Evolutionary conservation across 2,888 invertebrate species (phyloP).

Genomic region (Brenthis daphne): DNA sequence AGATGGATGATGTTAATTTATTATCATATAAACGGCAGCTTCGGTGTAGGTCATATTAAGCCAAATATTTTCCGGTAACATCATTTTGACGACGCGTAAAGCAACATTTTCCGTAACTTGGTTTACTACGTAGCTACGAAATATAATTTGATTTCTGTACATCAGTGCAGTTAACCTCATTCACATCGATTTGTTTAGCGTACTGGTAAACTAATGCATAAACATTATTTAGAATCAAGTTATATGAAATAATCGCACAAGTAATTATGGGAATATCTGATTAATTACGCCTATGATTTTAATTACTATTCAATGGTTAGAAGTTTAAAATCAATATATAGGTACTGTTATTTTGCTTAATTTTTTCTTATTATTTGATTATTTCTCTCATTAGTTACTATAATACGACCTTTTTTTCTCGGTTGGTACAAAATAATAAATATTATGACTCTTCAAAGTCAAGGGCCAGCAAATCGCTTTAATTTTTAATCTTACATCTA

Average conservation of each 20-base stretch:
- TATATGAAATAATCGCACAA: not conserved
- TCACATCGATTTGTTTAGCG: slow-evolving; percentile 15
- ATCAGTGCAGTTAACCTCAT: slow-evolving; percentile 14
- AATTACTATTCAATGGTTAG: not conserved
- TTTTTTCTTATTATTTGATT: no score
- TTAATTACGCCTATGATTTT: not conserved
- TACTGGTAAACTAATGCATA: slow-evolving; percentile 18
- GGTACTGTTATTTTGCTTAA: no score
- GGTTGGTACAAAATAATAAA: no score
- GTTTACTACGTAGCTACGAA: slow-evolving; percentile 13
- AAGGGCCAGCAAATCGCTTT: no score
- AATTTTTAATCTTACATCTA: no score
- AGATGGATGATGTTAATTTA: not conserved
- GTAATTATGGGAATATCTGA: not conserved
- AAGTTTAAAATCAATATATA: no score
- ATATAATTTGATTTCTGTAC: slow-evolving; percentile 12
- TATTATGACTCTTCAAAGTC: no score
- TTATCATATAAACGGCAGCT: not conserved
- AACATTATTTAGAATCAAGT: slow-evolving; percentile 3
- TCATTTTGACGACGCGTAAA: slow-evolving; percentile 5
- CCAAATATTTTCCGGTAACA: slow-evolving; percentile 1
- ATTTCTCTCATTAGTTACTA: no score
- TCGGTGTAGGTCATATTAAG: not conserved
- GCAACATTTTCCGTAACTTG: slow-evolving; percentile 11
- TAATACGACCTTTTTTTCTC: no score